phyloP scores from a whole-genome alignment of 1,140 invertebrate genomes.

The Tetranychus urticae region DNA sequence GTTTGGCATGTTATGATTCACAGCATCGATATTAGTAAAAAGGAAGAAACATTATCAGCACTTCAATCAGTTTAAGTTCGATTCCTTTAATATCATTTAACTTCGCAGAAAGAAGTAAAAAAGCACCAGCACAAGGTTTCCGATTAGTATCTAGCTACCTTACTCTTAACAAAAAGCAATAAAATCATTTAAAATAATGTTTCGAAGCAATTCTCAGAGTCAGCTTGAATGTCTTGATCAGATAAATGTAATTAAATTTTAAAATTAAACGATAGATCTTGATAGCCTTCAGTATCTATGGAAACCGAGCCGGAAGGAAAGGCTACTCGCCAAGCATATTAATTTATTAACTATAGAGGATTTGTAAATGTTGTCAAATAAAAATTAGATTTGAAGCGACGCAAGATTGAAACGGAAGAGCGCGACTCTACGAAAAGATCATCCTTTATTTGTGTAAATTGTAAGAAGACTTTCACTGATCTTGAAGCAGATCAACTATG shows the following conservation, averaged over 20 bases:
- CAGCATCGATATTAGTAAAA: neutral
- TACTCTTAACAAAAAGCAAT: too few relatives aligned
- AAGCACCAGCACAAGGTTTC: slow-evolving; percentile 81
- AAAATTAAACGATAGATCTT: too few relatives aligned
- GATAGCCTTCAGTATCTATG: slow-evolving; percentile 26
- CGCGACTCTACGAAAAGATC: slow-evolving; percentile 69
- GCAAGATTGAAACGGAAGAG: slow-evolving; percentile 82
- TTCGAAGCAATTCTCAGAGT: too few relatives aligned
- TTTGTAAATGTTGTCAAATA: slow-evolving; percentile 91
- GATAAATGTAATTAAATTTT: too few relatives aligned
- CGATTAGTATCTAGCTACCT: slow-evolving; percentile 31
- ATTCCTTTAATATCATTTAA: slow-evolving; percentile 67
- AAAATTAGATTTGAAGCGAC: slow-evolving; percentile 80
- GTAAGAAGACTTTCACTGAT: slow-evolving; percentile 32
- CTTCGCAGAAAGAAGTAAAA: slow-evolving; percentile 75
- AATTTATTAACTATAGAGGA: slow-evolving; percentile 88
- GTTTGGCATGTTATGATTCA: too few relatives aligned
- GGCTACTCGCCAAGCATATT: slow-evolving; percentile 87
- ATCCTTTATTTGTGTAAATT: too few relatives aligned
- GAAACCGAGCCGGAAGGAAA: slow-evolving; percentile 86
- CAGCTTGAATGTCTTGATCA: too few relatives aligned
- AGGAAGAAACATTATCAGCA: neutral
- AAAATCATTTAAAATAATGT: too few relatives aligned
- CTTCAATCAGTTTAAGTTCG: slow-evolving; percentile 15
- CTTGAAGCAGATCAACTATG: slow-evolving; percentile 68